These are phyloP conservation scores for Lasioglossum pauxillum DNA, from an alignment of 2,888 invertebrate species.

Conservation along the genomic window DNA sequence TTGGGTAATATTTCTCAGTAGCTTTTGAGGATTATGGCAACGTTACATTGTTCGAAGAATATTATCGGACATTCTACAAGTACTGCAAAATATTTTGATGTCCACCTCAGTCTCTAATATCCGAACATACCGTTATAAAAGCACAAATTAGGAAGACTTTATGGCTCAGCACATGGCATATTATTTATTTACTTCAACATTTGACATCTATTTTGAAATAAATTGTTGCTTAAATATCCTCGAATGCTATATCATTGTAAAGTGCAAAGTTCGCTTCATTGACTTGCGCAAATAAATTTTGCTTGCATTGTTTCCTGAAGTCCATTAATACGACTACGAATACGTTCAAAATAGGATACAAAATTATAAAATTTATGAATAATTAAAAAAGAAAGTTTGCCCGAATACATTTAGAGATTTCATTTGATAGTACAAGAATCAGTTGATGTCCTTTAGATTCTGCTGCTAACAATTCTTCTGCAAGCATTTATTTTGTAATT, in stretches of 20 bases:
- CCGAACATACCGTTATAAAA: background rate
- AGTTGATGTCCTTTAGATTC: too few relatives aligned
- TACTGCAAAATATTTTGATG: background rate
- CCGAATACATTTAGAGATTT: too few relatives aligned
- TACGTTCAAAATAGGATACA: too few relatives aligned
- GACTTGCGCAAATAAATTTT: too few relatives aligned
- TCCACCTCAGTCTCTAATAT: background rate
- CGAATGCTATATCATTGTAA: background rate
- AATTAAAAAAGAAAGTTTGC: too few relatives aligned
- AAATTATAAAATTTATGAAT: too few relatives aligned
- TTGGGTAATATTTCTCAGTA: background rate
- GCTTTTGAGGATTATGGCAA: background rate
- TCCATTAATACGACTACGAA: too few relatives aligned
- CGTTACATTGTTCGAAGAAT: background rate
- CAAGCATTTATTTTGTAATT: too few relatives aligned
- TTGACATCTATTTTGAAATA: background rate
- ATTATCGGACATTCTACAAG: background rate
- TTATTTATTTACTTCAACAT: background rate
- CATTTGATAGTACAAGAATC: too few relatives aligned
- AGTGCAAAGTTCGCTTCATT: background rate
- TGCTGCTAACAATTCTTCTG: too few relatives aligned
- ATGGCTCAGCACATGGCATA: background rate
- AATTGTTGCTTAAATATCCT: background rate
- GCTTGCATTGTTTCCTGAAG: too few relatives aligned
- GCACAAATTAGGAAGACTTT: background rate